A percentile compares a stretch with the other conserved stretches of the same genome.
Evolutionary conservation across 1,140 invertebrate genomes (phyloP).

Genomic region (Diachasmimorpha longicaudata): DNA sequence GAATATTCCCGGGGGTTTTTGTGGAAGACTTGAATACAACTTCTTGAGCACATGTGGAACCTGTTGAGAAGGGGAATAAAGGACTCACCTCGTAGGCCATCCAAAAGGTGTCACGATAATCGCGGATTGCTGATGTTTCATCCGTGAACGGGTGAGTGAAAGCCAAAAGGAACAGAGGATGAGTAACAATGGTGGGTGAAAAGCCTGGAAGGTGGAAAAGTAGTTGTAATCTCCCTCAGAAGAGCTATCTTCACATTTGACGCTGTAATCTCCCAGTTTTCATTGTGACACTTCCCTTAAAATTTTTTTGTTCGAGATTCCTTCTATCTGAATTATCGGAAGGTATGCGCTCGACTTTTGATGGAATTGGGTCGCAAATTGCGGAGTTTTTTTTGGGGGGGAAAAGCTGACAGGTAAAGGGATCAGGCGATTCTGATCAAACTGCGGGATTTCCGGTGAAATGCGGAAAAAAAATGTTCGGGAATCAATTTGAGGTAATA

Average conservation of each 20-base stretch:
- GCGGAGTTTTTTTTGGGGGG: not conserved
- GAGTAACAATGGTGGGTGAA: slow-evolving; percentile 27
- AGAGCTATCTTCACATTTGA: slow-evolving; percentile 3
- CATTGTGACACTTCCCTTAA: not conserved
- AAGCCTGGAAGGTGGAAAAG: slow-evolving; percentile 16
- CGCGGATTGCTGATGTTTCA: not conserved
- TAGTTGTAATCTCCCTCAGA: not conserved
- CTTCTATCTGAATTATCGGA: not conserved
- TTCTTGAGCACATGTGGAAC: not conserved
- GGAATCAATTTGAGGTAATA: not conserved
- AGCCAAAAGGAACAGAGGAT: slow-evolving; percentile 15
- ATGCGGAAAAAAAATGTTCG: not conserved
- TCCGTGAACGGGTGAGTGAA: not conserved
- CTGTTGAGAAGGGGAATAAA: not conserved
- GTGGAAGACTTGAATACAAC: not conserved
- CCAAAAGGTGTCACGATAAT: slow-evolving; percentile 11
- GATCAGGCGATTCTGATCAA: not conserved
- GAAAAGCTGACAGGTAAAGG: not conserved
- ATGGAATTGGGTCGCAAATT: slow-evolving; percentile 8
- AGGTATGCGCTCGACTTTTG: not conserved
- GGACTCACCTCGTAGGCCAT: not conserved
- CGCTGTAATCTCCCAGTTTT: slow-evolving; percentile 4
- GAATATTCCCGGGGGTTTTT: not conserved
- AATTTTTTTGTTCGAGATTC: not conserved
- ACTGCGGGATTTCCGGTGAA: not conserved